Conservation (phyloP, 2,888 invertebrate genomes). For the Oscheius onirici region DNA sequence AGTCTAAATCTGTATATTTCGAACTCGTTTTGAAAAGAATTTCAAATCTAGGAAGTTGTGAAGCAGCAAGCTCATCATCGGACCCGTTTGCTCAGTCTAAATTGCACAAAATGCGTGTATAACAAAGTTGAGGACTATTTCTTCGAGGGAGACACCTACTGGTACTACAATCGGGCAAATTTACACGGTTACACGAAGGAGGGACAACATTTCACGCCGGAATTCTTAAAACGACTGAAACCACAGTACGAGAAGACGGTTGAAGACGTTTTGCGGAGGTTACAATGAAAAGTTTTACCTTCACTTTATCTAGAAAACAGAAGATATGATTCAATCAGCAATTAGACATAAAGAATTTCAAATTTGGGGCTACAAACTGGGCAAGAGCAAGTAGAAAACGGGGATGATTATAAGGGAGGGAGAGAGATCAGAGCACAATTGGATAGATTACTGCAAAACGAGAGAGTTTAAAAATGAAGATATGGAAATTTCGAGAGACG, state of each 20-base stretch:
- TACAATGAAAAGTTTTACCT: background rate
- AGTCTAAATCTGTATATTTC: background rate
- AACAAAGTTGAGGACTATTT: background rate
- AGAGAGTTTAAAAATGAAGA: too few relatives aligned
- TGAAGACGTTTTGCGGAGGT: background rate
- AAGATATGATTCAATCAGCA: background rate
- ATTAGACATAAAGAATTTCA: background rate
- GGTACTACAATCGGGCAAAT: conserved; percentile 15
- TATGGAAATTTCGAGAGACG: too few relatives aligned
- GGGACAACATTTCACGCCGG: conserved; percentile 25
- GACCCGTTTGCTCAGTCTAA: background rate
- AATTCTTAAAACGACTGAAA: conserved; percentile 11
- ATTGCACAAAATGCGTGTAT: conserved; percentile 13
- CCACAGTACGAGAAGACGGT: conserved; percentile 18
- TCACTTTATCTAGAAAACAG: too few relatives aligned
- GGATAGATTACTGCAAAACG: too few relatives aligned
- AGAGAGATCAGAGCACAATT: too few relatives aligned
- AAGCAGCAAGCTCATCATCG: conserved; percentile 10
- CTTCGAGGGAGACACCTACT: conserved; percentile 2
- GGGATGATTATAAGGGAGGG: too few relatives aligned
- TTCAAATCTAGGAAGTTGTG: background rate
- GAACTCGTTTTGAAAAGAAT: background rate
- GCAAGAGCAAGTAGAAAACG: too few relatives aligned
- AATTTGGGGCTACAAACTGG: background rate
- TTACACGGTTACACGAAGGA: conserved; percentile 7